phyloP scores from a whole-genome alignment of 2,797 vertebrate species.

The Aulostomus chinensis region DNA sequence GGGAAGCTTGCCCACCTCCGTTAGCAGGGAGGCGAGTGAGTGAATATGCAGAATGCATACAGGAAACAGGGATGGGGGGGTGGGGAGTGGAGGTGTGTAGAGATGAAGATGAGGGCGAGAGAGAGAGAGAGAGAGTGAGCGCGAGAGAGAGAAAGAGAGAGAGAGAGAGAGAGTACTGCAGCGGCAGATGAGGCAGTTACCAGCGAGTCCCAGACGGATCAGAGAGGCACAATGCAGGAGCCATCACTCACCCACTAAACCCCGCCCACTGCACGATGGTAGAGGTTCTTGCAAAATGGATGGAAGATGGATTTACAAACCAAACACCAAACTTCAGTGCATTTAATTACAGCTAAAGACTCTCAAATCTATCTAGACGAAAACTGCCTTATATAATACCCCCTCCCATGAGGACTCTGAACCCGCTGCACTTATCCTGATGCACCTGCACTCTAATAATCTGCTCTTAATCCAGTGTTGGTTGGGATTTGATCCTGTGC shows the following conservation, averaged over 20 bases:
- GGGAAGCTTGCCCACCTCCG: slow-evolving; percentile 77
- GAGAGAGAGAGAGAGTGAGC: too few species aligned
- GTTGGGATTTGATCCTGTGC: too few species aligned
- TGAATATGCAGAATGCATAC: slow-evolving; percentile 62
- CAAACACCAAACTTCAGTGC: too few species aligned
- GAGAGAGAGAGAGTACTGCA: too few species aligned
- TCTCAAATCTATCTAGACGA: too few species aligned
- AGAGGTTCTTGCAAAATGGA: background rate
- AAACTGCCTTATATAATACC: too few species aligned
- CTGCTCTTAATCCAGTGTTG: too few species aligned
- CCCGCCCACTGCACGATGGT: slow-evolving; percentile 43
- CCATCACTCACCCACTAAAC: slow-evolving; percentile 38
- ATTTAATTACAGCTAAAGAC: too few species aligned
- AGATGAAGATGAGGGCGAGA: slow-evolving; percentile 61
- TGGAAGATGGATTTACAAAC: background rate
- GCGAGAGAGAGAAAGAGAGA: too few species aligned
- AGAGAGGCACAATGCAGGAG: slow-evolving; percentile 50
- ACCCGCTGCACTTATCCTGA: too few species aligned
- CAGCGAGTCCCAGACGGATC: slow-evolving; percentile 54
- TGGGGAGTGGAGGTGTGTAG: slow-evolving; percentile 45
- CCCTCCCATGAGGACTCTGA: too few species aligned
- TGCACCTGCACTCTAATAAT: too few species aligned
- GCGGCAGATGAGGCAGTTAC: slow-evolving; percentile 44
- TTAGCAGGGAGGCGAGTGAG: slow-evolving; percentile 59
- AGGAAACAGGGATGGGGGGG: slow-evolving; percentile 42